These are phyloP conservation scores for Aleiodes testaceus DNA, from an alignment of 2,888 invertebrate genomes.

Conservation along the genomic window DNA sequence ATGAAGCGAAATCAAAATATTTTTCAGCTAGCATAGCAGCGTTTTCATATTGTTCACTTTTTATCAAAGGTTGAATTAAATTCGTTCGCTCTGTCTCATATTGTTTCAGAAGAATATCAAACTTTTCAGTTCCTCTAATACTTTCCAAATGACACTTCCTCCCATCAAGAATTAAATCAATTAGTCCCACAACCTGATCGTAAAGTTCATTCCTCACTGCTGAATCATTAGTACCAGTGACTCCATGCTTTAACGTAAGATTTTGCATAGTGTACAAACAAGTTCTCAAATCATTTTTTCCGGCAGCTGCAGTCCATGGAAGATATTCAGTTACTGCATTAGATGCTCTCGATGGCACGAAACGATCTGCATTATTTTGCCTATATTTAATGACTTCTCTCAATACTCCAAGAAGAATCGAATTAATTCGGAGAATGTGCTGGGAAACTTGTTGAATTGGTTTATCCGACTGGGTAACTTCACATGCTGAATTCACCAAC, in stretches of 20 bases:
- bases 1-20: constrained; percentile 88
- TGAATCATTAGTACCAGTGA: constrained; percentile 76
- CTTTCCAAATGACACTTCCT: constrained; percentile 82
- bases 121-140: constrained; percentile 77
- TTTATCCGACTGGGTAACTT: constrained; percentile 77
- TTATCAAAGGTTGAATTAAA: constrained; percentile 80
- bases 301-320: constrained; percentile 84
- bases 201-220: constrained; percentile 77
- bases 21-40: constrained; percentile 92
- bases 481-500: constrained; percentile 77
- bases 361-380: constrained; percentile 76
- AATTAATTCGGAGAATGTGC: constrained; percentile 67
- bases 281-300: constrained; percentile 72
- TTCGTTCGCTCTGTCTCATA: constrained; percentile 81
- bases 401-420: constrained; percentile 74
- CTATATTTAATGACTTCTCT: constrained; percentile 80
- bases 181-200: constrained; percentile 81
- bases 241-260: constrained; percentile 73
- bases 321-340: constrained; percentile 76
- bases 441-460: constrained; percentile 76
- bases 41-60: constrained; percentile 84
- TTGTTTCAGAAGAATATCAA: constrained; percentile 77
- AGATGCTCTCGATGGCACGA: constrained; percentile 70
- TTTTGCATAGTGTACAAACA: constrained; percentile 68
- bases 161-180: constrained; percentile 84